phyloP scores from a whole-genome alignment of 2,113 vertebrate genomes.

The Tetrax tetrax region DNA sequence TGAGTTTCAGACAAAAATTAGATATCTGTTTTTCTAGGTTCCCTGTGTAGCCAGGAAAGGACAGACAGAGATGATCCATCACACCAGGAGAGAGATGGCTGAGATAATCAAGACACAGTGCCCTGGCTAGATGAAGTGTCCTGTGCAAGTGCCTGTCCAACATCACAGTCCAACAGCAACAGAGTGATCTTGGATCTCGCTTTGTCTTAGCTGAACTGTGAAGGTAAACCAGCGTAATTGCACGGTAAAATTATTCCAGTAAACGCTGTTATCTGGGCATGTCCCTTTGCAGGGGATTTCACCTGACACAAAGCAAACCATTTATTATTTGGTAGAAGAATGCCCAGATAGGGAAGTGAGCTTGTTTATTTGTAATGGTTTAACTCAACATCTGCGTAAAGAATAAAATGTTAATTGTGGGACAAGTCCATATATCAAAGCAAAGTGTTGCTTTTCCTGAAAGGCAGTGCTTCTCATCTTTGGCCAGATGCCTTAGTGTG shows the following conservation, averaged over 20 bases:
- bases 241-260: background rate
- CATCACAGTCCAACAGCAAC: background rate
- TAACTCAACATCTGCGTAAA: background rate
- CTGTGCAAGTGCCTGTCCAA: background rate
- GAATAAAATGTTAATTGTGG: background rate
- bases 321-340: background rate
- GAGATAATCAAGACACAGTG: background rate
- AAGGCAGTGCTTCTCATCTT: background rate
- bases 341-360: background rate
- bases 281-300: background rate
- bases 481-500: background rate
- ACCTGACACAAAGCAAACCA: background rate
- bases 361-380: conserved; percentile 4
- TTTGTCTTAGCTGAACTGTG: background rate
- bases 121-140: background rate
- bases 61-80: background rate
- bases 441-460: conserved; percentile 8
- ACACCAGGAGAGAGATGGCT: background rate
- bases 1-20: background rate
- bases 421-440: background rate
- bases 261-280: background rate
- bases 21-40: background rate
- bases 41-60: background rate
- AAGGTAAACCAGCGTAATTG: background rate
- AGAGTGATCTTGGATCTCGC: background rate